These are phyloP conservation scores for Acanthornis magna DNA, from an alignment of 2,797 vertebrate genomes.

Conservation along the genomic window DNA sequence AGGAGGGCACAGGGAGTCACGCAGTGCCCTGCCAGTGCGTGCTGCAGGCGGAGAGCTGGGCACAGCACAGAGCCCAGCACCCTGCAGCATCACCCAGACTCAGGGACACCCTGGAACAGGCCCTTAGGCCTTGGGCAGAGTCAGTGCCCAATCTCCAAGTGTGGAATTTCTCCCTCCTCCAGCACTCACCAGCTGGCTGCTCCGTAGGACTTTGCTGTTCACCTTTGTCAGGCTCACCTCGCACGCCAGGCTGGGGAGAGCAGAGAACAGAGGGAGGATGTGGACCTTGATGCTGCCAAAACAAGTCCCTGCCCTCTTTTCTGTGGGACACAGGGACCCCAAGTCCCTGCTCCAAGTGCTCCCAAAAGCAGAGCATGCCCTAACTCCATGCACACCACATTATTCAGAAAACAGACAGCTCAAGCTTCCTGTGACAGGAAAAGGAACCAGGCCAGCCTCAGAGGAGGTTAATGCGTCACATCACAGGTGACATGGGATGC, in stretches of 20 bases:
- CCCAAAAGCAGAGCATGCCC: background rate
- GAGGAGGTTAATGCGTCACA: background rate
- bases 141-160: background rate
- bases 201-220: conserved; percentile 95
- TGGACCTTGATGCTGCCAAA: background rate
- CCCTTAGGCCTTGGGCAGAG: background rate
- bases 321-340: background rate
- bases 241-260: conserved; percentile 80
- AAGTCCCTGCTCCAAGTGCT: background rate
- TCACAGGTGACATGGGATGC: background rate
- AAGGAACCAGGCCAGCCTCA: background rate
- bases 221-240: conserved; percentile 87
- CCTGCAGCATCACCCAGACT: background rate
- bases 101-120: accelerated
- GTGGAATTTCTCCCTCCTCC: background rate
- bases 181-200: conserved; percentile 88
- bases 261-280: background rate
- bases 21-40: accelerated
- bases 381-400: background rate
- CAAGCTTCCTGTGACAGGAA: background rate
- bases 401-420: background rate
- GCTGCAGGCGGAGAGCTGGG: background rate
- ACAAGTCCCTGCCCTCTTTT: background rate
- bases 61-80: background rate
- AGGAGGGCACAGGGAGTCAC: background rate